Conservation (phyloP, 1,140 invertebrate genomes). For the Penaeus japonicus region DNA sequence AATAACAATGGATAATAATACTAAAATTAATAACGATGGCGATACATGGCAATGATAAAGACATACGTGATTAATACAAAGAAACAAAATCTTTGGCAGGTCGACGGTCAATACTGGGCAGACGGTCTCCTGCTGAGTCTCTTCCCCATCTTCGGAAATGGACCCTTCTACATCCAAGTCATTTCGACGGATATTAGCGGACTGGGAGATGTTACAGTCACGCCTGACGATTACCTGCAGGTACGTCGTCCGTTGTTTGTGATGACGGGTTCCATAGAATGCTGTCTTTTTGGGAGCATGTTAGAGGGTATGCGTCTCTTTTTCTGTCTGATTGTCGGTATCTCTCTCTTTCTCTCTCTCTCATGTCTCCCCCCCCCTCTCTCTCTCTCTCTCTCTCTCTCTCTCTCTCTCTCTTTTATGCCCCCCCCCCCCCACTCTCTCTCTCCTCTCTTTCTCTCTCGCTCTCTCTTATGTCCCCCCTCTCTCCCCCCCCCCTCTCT, state of each 20-base stretch:
- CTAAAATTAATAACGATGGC: too few species aligned
- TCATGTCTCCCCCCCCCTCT: too few species aligned
- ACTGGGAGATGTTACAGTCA: slow-evolving; percentile 33
- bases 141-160: slow-evolving; percentile 54
- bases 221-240: slow-evolving; percentile 50
- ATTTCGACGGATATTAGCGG: slow-evolving; percentile 26
- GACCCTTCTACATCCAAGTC: slow-evolving; percentile 47
- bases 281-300: background rate
- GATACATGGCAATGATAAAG: too few species aligned
- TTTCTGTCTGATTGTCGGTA: too few species aligned
- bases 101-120: slow-evolving; percentile 41
- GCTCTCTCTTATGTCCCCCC: too few species aligned
- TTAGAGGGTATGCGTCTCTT: background rate
- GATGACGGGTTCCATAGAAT: background rate
- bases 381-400: background rate
- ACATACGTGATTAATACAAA: too few species aligned
- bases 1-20: too few species aligned
- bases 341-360: too few species aligned
- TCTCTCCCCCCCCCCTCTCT: background rate
- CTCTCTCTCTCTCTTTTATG: too few species aligned
- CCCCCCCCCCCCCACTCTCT: too few species aligned
- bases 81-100: background rate
- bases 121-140: slow-evolving; percentile 18
- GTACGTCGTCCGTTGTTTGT: background rate
- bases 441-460: too few species aligned